Conservation (phyloP, 2,888 invertebrate species). For the Lymantria dispar region DNA sequence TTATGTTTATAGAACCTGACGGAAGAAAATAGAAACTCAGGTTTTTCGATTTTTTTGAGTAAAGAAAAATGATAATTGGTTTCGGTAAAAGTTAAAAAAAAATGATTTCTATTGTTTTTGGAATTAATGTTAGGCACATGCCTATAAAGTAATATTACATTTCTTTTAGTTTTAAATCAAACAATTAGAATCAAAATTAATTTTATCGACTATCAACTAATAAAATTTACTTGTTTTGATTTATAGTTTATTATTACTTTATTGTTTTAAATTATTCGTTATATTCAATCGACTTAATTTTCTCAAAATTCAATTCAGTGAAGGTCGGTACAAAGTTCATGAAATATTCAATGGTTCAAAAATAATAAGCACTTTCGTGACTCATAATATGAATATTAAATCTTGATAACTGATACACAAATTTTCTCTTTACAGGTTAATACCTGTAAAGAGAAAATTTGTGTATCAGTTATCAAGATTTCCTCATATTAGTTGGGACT, state of each 20-base stretch:
- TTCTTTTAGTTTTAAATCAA: no score
- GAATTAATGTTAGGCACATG: neutral
- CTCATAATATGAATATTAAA: no score
- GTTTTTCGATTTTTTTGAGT: neutral
- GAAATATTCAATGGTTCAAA: neutral
- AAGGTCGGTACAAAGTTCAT: neutral
- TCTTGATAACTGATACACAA: no score
- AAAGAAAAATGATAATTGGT: neutral
- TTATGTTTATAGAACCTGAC: conserved; percentile 26
- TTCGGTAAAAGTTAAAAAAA: neutral
- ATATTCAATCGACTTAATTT: no score
- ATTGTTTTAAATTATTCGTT: no score
- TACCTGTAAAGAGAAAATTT: no score
- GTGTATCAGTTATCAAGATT: neutral
- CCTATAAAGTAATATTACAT: neutral
- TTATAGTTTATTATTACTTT: no score
- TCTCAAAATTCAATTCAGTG: no score
- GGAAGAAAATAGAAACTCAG: conserved; percentile 5
- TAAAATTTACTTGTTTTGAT: no score
- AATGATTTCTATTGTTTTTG: neutral
- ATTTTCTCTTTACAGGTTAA: no score
- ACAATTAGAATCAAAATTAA: no score
- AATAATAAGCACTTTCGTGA: neutral
- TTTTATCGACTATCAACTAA: no score
- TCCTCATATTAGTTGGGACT: neutral